Evolutionary conservation across 2,113 vertebrate genomes (phyloP), one percentile per base, ranked within the genome.

Genomic region (Gymnobelideus leadbeateri): DNA sequence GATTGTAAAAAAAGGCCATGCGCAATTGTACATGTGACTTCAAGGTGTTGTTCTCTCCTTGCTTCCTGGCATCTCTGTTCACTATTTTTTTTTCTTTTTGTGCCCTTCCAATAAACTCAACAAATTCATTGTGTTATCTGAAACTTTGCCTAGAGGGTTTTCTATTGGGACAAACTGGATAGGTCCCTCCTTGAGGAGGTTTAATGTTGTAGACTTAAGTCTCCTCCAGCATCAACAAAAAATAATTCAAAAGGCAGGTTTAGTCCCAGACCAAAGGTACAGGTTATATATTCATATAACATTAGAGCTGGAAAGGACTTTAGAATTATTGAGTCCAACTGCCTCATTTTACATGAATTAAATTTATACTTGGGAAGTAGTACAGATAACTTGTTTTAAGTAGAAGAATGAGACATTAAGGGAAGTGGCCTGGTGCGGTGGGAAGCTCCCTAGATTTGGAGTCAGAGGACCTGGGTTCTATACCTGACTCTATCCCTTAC

Each of bases 21-120:
- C 89, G 47, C 47, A 90, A 9, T 93, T 51, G 23, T 21, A 3
- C 61, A 24, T 37, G 23, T 89, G n/a, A 14, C 19, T 57, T 43
- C 51, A 89, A 94, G 21, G n/a, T 51, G 24, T 94, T 25, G 1
- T 92, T 96, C 61, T 90, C 49, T 16, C 1, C 5, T 77, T 77
- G 37, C 68, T 77, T 37, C 37, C 7, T 92, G 4, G 53, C 9
- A 5, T 61, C 4, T 4, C 89, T 95, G 52, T 16, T 68, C 12
- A 37, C 31, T 68, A 16, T 68, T 37, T 37, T 68, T 61, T 55
- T 55, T n/a, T 6, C 10, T 96, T 93, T 68, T 54, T 0, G 0
- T 11, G 10, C 89, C 37, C 91, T 37, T 77, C 12, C 93, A 97
- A 97, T 97, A 97, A 97, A 97, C n/a, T 84, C 84, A 5, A 93